Base-by-base conservation (phyloP, 2,113 vertebrate species). In the Stictonetta naevosa region DNA sequence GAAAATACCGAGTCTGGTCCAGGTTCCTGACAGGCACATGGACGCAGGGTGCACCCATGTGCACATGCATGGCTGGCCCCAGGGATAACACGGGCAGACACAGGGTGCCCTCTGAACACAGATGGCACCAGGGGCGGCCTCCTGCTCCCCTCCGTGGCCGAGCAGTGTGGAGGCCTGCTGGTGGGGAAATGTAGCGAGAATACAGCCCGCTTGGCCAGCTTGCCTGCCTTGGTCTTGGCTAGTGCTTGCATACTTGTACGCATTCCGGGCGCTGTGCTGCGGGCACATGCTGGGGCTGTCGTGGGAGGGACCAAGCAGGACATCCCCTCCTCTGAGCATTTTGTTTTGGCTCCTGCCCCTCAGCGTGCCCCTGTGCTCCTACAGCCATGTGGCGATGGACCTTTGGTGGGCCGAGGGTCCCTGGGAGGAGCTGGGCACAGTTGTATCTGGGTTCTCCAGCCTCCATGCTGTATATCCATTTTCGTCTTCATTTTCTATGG, bases 1-100 rank as follows among this genome's bases (percentile, higher is more conserved):
- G 13, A 59, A 78, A 42, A 34, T 31, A 7, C 1, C 0, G 0
- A 18, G 6, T 33, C 13, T 11, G 40, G 75, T 86, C 25, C 11
- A 2, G 52, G 58, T 67, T 56, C 33, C 38, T 2, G 4, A n/a
- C 9, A 12, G 53, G 53, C 18, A 5, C 3, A 28, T 0, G 1
- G 3, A 5, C 17, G 3, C 1, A 9, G 11, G 4, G 53, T 56
- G 16, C 53, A 18, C 53, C 16, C 10, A 18, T 13, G 7, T 9
- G 8, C 15, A 55, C 17, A 18, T 55, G 29, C 15, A 15, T 31
- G 53, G 28, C 29, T 3, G 16, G 28, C 29, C 28, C 29, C 53
- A 17, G 28, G 29, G 53, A 31, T 31, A 56, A 28, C 53, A 31
- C 28, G 28, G 53, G 16, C 53, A 56, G 53, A 48, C 46, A 17